A percentile compares a stretch with the other conserved stretches of the same genome.
Conservation (phyloP, 2,113 vertebrate genomes). For the Misgurnus anguillicaudatus region DNA sequence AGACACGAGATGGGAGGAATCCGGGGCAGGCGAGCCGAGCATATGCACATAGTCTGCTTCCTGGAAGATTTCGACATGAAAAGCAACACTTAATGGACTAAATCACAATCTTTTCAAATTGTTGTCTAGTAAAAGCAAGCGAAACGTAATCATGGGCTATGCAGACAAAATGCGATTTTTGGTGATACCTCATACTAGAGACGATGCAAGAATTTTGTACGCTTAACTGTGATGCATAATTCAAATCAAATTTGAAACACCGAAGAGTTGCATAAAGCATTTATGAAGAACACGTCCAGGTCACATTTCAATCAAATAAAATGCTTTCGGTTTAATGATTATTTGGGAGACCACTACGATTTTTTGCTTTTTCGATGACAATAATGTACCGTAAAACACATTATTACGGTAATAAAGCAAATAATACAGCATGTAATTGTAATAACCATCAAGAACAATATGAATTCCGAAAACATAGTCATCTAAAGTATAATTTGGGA, state of each 20-base stretch:
- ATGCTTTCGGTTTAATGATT: no score
- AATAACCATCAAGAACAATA: no score
- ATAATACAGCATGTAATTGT: no score
- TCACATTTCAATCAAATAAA: background rate
- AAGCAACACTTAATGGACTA: background rate
- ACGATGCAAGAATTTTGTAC: no score
- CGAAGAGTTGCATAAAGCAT: no score
- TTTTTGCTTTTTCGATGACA: no score
- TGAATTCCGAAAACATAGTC: no score
- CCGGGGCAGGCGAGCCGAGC: slow-evolving; percentile 12
- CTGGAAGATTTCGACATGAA: background rate
- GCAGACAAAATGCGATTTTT: background rate
- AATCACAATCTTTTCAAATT: background rate
- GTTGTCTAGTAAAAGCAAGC: background rate
- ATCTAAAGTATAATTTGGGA: no score
- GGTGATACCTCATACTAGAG: background rate
- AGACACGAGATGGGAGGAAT: slow-evolving; percentile 42
- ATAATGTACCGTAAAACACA: no score
- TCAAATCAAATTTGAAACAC: background rate
- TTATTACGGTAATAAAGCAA: no score
- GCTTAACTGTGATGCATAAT: background rate
- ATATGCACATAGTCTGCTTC: background rate
- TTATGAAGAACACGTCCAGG: background rate
- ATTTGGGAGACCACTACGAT: no score
- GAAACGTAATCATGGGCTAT: background rate